Conservation (phyloP, 2,888 invertebrate genomes). For the Lymantria dispar region DNA sequence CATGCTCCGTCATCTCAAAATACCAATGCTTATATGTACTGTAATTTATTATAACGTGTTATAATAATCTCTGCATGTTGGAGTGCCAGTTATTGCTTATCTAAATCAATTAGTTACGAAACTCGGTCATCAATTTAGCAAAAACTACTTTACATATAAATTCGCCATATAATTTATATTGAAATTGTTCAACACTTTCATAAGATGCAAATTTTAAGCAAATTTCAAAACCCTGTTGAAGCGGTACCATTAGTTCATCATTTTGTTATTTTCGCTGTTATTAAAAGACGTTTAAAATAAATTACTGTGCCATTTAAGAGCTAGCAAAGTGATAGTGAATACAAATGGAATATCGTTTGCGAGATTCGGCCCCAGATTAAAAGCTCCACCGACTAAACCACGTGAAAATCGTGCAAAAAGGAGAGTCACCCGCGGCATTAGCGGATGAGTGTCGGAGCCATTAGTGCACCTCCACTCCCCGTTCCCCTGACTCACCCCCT, state of each 20-base stretch:
- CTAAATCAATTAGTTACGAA: slow-evolving; percentile 29
- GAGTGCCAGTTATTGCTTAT: slow-evolving; percentile 19
- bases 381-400: slow-evolving; percentile 79
- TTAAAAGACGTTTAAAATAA: slow-evolving; percentile 12
- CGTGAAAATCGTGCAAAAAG: slow-evolving; percentile 82
- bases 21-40: slow-evolving; percentile 8
- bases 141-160: slow-evolving; percentile 22
- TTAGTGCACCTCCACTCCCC: slow-evolving; percentile 67
- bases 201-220: slow-evolving; percentile 16
- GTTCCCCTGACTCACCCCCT: slow-evolving; percentile 32
- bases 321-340: slow-evolving; percentile 35
- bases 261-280: slow-evolving; percentile 10
- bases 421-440: slow-evolving; percentile 82
- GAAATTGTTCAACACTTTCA: slow-evolving; percentile 21
- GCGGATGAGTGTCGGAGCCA: slow-evolving; percentile 82
- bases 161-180: slow-evolving; percentile 24
- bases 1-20: background rate
- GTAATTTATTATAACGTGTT: slow-evolving; percentile 14
- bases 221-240: slow-evolving; percentile 18
- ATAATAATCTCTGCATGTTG: background rate
- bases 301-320: slow-evolving; percentile 13
- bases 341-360: slow-evolving; percentile 66
- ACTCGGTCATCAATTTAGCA: slow-evolving; percentile 18
- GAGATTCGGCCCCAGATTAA: slow-evolving; percentile 79
- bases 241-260: slow-evolving; percentile 16